phyloP scores from a whole-genome alignment of 2,888 invertebrate genomes.

The Tortrix viridana region DNA sequence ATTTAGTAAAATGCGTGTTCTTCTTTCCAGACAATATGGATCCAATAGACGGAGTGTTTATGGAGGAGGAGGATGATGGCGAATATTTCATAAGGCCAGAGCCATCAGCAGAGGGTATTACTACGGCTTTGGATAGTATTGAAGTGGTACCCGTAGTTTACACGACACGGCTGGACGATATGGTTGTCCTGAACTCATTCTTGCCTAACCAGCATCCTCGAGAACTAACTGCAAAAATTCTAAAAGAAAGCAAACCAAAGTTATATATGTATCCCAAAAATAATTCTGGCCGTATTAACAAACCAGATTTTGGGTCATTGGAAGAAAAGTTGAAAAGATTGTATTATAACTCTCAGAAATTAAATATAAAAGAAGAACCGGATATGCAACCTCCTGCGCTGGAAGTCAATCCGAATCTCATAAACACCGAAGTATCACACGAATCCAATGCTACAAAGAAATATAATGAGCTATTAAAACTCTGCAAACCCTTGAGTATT shows the following conservation, averaged over 20 bases:
- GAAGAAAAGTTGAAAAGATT: slow-evolving; percentile 15
- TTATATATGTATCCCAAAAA: slow-evolving; percentile 1
- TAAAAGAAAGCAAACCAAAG: slow-evolving; percentile 49
- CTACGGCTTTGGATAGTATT: neutral
- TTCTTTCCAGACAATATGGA: neutral
- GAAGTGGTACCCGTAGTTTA: slow-evolving; percentile 45
- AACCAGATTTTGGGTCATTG: neutral
- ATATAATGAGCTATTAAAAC: slow-evolving; percentile 23
- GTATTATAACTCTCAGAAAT: neutral
- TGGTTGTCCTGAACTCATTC: slow-evolving; percentile 38
- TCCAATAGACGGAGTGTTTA: neutral
- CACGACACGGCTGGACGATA: slow-evolving; percentile 54
- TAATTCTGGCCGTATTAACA: neutral
- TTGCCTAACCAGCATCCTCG: neutral
- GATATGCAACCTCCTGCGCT: neutral
- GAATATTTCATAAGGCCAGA: neutral
- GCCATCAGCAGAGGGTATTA: neutral
- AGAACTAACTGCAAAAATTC: slow-evolving; percentile 39
- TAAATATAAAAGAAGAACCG: neutral
- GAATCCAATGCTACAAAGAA: slow-evolving; percentile 15
- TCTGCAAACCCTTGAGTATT: slow-evolving; percentile 25
- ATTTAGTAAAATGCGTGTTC: neutral
- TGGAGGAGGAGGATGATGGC: neutral
- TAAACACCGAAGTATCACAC: slow-evolving; percentile 6
- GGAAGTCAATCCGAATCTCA: neutral